Evolutionary conservation across 2,888 invertebrate genomes (phyloP).

Genomic region (Ophonus ardosiacus): DNA sequence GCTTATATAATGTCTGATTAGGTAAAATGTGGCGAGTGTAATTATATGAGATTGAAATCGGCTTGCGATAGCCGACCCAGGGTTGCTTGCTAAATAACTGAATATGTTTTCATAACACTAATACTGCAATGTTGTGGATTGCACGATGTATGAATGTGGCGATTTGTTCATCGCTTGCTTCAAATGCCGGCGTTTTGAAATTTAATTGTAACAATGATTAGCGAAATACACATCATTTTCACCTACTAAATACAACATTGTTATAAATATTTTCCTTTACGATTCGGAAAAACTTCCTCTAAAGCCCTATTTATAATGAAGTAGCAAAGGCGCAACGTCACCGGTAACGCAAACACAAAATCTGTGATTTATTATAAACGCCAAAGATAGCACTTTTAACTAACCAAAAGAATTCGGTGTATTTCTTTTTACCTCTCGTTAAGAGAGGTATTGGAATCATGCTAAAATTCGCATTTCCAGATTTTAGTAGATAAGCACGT

Average conservation of each 20-base stretch:
- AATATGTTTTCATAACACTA: slow-evolving; percentile 49
- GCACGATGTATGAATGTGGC: slow-evolving; percentile 41
- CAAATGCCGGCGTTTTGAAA: slow-evolving; percentile 41
- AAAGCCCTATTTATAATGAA: no score
- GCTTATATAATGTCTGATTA: slow-evolving; percentile 62
- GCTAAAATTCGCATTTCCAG: no score
- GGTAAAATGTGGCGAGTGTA: slow-evolving; percentile 60
- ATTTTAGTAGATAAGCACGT: no score
- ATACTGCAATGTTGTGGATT: slow-evolving; percentile 34
- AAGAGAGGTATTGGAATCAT: no score
- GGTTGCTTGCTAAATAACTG: slow-evolving; percentile 40
- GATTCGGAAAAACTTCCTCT: no score
- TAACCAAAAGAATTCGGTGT: no score
- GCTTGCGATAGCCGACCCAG: slow-evolving; percentile 33
- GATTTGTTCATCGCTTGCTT: slow-evolving; percentile 44
- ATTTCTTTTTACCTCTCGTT: no score
- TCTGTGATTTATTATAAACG: no score
- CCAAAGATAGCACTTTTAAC: no score
- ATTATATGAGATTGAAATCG: slow-evolving; percentile 62
- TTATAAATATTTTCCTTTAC: no score
- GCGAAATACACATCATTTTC: background rate
- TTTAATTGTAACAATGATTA: slow-evolving; percentile 21
- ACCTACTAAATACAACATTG: background rate
- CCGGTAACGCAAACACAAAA: no score
- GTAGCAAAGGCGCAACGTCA: no score